Conservation (phyloP, 2,888 invertebrate species). For the Dryobota labecula region DNA sequence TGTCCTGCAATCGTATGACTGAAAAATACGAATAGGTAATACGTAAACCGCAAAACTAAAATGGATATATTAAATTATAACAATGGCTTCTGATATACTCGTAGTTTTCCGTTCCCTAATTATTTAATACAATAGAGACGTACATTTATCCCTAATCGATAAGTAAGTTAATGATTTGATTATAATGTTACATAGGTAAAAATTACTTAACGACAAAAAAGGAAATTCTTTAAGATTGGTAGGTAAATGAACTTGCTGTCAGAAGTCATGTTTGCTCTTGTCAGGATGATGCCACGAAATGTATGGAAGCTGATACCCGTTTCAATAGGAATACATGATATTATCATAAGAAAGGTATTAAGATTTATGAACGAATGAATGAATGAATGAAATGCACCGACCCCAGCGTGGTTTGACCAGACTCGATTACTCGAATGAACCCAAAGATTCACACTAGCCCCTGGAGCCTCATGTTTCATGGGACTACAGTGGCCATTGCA, state of each 20-base stretch:
- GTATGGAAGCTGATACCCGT: no score
- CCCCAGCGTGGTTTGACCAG: no score
- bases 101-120: not conserved
- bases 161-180: not conserved
- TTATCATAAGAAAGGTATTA: no score
- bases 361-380: no score
- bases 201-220: not conserved
- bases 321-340: no score
- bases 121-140: not conserved
- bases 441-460: no score
- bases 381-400: no score
- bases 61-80: conserved; percentile 3
- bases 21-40: not conserved
- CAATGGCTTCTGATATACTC: conserved; percentile 20
- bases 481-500: no score
- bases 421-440: no score
- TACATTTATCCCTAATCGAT: not conserved
- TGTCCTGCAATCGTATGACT: not conserved
- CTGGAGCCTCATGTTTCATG: no score
- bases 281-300: no score
- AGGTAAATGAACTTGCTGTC: not conserved
- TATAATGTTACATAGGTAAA: not conserved
- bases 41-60: not conserved
- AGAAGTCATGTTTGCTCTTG: not conserved
- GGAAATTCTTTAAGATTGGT: conserved; percentile 2